phyloP scores from a whole-genome alignment of 1,140 invertebrate genomes.

The Drosophila lowei region DNA sequence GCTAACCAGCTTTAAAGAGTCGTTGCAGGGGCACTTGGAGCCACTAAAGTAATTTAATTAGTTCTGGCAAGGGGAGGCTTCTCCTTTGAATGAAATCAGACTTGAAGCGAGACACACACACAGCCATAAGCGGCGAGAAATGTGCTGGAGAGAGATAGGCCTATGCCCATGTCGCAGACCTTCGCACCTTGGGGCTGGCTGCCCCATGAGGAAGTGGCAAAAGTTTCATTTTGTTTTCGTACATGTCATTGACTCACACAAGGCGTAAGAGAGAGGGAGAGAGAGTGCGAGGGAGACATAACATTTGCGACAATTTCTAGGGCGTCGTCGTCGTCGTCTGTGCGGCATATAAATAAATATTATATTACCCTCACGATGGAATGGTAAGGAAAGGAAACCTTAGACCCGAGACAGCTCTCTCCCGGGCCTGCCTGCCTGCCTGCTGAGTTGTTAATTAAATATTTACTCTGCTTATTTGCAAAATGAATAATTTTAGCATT shows the following conservation, averaged over 20 bases:
- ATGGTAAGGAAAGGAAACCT: slow-evolving; percentile 45
- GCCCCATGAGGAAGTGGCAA: slow-evolving; percentile 43
- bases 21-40: slow-evolving; percentile 14
- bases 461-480: slow-evolving; percentile 81
- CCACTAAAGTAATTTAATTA: slow-evolving; percentile 74
- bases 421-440: slow-evolving; percentile 32
- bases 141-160: slow-evolving; percentile 4
- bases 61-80: slow-evolving; percentile 11
- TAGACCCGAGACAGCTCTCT: slow-evolving; percentile 45
- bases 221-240: slow-evolving; percentile 32
- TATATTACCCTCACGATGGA: slow-evolving; percentile 57
- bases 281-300: slow-evolving; percentile 24
- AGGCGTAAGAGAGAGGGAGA: background rate
- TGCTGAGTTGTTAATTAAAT: slow-evolving; percentile 79
- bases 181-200: background rate
- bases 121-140: slow-evolving; percentile 33
- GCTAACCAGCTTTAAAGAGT: slow-evolving; percentile 40
- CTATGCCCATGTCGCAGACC: slow-evolving; percentile 27
- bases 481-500: slow-evolving; percentile 81
- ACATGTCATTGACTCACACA: slow-evolving; percentile 53
- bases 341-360: slow-evolving; percentile 76
- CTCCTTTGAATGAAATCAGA: slow-evolving; percentile 65
- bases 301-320: slow-evolving; percentile 53
- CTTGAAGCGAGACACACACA: slow-evolving; percentile 51
- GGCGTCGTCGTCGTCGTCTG: slow-evolving; percentile 44